A percentile compares a stretch with the other conserved stretches of the same genome.
Evolutionary conservation across 2,113 vertebrate genomes (phyloP).

Genomic region (Rhinoptilus africanus): DNA sequence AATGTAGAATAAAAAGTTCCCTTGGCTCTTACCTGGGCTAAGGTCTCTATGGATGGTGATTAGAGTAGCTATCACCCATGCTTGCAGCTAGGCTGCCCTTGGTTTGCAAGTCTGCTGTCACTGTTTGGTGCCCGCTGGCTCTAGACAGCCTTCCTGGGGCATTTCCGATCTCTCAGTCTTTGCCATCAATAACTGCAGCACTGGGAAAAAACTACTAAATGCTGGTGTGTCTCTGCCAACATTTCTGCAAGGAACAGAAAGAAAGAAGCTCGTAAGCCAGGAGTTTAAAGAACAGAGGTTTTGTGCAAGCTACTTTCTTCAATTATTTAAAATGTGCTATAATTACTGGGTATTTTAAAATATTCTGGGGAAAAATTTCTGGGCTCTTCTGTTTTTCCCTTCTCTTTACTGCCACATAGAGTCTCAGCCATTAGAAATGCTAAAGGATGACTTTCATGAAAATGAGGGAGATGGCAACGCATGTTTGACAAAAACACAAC

Average conservation of each 20-base stretch:
- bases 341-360: background rate
- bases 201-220: background rate
- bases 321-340: background rate
- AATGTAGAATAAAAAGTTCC: background rate
- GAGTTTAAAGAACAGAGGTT: background rate
- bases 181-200: background rate
- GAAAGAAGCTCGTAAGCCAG: background rate
- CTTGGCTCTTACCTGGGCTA: background rate
- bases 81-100: background rate
- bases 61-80: background rate
- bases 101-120: background rate
- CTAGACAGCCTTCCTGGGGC: background rate
- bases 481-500: background rate
- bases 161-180: background rate
- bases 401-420: background rate
- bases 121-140: accelerated
- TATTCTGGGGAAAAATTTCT: background rate
- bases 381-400: background rate
- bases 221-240: background rate
- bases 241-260: background rate
- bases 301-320: background rate
- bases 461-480: background rate
- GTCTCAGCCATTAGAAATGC: background rate
- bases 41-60: background rate
- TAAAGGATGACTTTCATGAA: background rate